Conservation (phyloP, 2,888 invertebrate species). For the Autographa pulchrina region DNA sequence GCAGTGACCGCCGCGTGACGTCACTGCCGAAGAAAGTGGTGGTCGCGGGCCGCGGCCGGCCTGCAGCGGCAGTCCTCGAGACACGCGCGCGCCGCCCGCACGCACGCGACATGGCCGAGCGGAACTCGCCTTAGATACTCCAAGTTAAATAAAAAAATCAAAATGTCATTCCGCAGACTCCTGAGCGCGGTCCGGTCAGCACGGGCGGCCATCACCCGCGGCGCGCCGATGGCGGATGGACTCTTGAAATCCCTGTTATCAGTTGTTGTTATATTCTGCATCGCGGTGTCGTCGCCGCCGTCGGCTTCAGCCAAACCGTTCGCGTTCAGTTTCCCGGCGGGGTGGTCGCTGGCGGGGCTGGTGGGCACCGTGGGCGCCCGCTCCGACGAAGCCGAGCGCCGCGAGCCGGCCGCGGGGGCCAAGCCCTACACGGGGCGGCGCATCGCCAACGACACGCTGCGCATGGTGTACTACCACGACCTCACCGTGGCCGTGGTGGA, state of each 20-base stretch:
- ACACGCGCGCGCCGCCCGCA: constrained; percentile 71
- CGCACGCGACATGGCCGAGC: constrained; percentile 63
- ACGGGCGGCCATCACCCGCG: constrained; percentile 78
- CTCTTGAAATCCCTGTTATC: constrained; percentile 82
- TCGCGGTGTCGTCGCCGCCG: constrained; percentile 84
- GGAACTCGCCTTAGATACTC: constrained; percentile 51
- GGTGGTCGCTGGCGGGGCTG: constrained; percentile 85
- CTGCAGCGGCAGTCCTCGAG: constrained; percentile 68
- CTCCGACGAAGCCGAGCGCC: constrained; percentile 73
- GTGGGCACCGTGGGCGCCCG: constrained; percentile 81
- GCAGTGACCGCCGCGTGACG: constrained; percentile 72
- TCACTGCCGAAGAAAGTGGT: constrained; percentile 66
- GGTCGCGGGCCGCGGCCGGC: constrained; percentile 32
- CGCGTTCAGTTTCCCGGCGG: constrained; percentile 83
- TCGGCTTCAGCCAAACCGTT: constrained; percentile 85
- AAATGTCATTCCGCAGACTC: constrained; percentile 82
- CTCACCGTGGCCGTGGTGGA: constrained; percentile 96
- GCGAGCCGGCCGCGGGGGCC: constrained; percentile 80
- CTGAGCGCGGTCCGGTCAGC: constrained; percentile 82
- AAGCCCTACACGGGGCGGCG: constrained; percentile 91
- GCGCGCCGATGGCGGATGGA: constrained; percentile 82
- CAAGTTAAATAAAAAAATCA: constrained; percentile 53
- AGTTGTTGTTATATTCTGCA: constrained; percentile 81
- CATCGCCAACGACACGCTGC: constrained; percentile 91
- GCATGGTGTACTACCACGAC: constrained; percentile 94